These are phyloP conservation scores for Muntiacus reevesi DNA, from an alignment of 2,113 vertebrate species.

Conservation along the genomic window DNA sequence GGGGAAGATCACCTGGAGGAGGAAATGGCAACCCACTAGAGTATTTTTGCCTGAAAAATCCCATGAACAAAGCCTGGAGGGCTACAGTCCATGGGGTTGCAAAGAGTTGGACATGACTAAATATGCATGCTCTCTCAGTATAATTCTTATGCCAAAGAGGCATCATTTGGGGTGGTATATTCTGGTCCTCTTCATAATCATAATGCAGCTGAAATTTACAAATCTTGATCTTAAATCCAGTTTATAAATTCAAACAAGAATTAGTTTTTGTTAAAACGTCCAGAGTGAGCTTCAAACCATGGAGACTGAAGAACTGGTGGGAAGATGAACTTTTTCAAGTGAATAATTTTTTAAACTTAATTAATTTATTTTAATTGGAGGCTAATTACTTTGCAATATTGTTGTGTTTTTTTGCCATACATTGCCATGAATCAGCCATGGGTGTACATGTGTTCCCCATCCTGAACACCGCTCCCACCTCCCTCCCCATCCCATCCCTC, in stretches of 20 bases:
- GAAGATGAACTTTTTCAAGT: conserved; percentile 28
- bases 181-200: not conserved
- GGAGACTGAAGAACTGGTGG: not conserved
- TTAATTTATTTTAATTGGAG: not conserved
- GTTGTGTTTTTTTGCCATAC: not conserved
- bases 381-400: not conserved
- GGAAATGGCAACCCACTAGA: not conserved
- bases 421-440: not conserved
- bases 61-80: not conserved
- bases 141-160: not conserved
- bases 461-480: not conserved
- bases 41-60: not conserved
- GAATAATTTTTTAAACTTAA: not conserved
- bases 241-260: conserved; percentile 4
- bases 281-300: conserved; percentile 3
- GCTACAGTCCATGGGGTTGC: not conserved
- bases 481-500: not conserved
- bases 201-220: not conserved
- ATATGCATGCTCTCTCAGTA: not conserved
- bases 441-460: not conserved
- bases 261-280: conserved; percentile 34
- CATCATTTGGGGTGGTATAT: not conserved
- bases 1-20: not conserved
- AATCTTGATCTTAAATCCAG: not conserved
- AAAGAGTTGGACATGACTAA: not conserved